These are phyloP conservation scores for Drosophila sulfurigaster DNA, from an alignment of 1,140 invertebrate species.

Conservation along the genomic window DNA sequence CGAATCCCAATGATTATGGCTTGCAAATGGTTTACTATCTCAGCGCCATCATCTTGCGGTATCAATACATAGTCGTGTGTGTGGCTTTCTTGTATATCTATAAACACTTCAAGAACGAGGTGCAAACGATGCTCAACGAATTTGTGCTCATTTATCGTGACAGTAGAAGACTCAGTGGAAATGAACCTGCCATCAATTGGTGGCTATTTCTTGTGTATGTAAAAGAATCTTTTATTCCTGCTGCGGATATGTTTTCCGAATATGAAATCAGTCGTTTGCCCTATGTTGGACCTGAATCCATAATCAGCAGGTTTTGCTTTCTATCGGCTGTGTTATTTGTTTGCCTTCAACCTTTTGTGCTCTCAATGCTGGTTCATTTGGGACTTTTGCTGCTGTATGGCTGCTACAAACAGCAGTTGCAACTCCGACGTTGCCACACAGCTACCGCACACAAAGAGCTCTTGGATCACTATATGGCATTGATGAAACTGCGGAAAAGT, in stretches of 20 bases:
- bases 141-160: conserved; percentile 40
- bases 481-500: conserved; percentile 41
- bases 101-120: neutral
- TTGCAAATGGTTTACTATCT: conserved; percentile 34
- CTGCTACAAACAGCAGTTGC: conserved; percentile 33
- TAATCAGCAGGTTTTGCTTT: neutral
- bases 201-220: conserved; percentile 13
- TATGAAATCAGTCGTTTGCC: neutral
- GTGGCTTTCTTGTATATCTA: conserved; percentile 26
- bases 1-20: neutral
- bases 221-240: neutral
- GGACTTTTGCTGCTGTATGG: conserved; percentile 42
- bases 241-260: neutral
- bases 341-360: conserved; percentile 42
- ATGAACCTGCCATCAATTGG: conserved; percentile 43
- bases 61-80: conserved; percentile 23
- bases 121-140: conserved; percentile 38
- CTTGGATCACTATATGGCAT: conserved; percentile 23
- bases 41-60: neutral
- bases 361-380: conserved; percentile 20
- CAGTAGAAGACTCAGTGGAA: conserved; percentile 12
- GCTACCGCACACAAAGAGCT: neutral
- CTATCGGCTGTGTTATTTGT: conserved; percentile 21
- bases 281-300: neutral
- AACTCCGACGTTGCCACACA: neutral